phyloP scores from a whole-genome alignment of 2,113 vertebrate genomes.

The Gadus macrocephalus region DNA sequence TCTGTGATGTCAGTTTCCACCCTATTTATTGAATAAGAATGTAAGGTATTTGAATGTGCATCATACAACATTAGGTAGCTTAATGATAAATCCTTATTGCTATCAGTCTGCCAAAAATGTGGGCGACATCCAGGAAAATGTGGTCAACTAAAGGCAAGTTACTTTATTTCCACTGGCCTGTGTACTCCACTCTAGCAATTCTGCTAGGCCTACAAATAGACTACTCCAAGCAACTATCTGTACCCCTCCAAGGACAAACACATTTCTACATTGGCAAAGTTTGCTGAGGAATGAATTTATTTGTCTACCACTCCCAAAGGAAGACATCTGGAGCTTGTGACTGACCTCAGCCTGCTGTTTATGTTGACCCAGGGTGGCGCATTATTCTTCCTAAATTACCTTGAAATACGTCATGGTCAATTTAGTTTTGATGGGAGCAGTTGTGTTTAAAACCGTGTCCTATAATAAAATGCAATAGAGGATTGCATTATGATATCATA shows the following conservation, averaged over 20 bases:
- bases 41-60: too few species aligned
- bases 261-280: background rate
- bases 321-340: constrained; percentile 57
- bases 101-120: too few species aligned
- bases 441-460: background rate
- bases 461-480: too few species aligned
- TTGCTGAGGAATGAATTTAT: background rate
- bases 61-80: too few species aligned
- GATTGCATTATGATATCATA: too few species aligned
- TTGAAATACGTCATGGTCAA: constrained; percentile 11
- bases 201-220: background rate
- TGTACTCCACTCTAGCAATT: background rate
- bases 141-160: too few species aligned
- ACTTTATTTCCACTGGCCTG: background rate
- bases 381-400: constrained; percentile 4
- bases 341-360: constrained; percentile 6
- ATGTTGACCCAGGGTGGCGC: constrained; percentile 48
- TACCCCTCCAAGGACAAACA: constrained; percentile 65
- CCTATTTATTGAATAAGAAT: too few species aligned
- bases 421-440: constrained; percentile 18
- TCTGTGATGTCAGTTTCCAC: too few species aligned
- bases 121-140: too few species aligned
- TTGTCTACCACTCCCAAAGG: constrained; percentile 37
- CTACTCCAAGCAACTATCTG: background rate
- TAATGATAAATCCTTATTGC: too few species aligned